Evolutionary conservation across 1,140 invertebrate genomes (phyloP), one percentile per base, ranked within the genome.

Genomic region (Bombus soroeensis): DNA sequence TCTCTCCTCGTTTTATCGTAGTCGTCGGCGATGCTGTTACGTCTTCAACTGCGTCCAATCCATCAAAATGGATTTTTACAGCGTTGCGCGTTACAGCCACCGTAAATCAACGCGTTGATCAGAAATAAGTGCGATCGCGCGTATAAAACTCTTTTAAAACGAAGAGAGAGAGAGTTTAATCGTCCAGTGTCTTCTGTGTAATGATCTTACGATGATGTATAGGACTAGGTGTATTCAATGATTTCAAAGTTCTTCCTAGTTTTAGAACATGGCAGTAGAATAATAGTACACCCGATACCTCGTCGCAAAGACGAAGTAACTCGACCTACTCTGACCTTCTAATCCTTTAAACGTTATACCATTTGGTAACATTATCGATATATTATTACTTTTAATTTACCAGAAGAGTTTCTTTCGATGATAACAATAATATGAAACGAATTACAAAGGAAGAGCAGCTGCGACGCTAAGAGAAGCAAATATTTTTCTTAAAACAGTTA

Each of bases 211-310:
- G 80, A 62, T 22, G 32, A 66, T 41, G 75, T 47, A 53, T 73
- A 72, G 78, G 59, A 75, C 59, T 86, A 86, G 78, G 88, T 76
- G 88, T 76, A 68, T 76, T 80, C 83, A 71, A 89, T 81, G 78
- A 62, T 88, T 72, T 70, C 76, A 71, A 82, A 79, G 70, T 89
- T 82, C 66, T 73, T 32, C 66, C 62, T 88, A 83, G 81, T 76
- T 77, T 87, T 87, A 87, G 73, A 89, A 89, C 75, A 75, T 94
- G 93, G 91, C 92, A 93, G 93, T 94, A 90, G 87, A 92, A 90
- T 86, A 89, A 90, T 89, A 89, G 84, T 85, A 81, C 87, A 81
- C 85, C 82, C 57, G 28, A 53, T 68, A 75, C 43, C 77, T 53
- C 43, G 57, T 32, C 70, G 70, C 87, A 62, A 89, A 47, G 71